A percentile compares a stretch with the other conserved stretches of the same genome.
phyloP scores from a whole-genome alignment of 2,888 invertebrate species.

The Dolichomitus sp. region DNA sequence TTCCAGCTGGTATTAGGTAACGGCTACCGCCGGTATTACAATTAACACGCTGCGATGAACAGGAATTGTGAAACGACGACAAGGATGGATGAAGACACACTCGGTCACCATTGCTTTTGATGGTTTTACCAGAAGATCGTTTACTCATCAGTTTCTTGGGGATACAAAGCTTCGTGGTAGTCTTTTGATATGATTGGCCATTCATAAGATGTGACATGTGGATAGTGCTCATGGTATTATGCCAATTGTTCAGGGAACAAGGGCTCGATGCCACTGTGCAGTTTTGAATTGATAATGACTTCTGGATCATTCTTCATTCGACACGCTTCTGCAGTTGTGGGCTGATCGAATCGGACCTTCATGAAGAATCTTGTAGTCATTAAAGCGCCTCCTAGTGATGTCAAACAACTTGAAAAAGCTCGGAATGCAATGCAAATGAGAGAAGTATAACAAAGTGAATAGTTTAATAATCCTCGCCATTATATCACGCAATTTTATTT shows the following conservation, averaged over 20 bases:
- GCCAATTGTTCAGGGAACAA: constrained; percentile 25
- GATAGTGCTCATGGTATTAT: background rate
- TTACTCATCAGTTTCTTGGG: constrained; percentile 17
- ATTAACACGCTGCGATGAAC: constrained; percentile 47
- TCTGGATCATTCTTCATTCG: constrained; percentile 20
- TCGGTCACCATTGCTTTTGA: constrained; percentile 4
- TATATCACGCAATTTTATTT: background rate
- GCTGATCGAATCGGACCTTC: background rate
- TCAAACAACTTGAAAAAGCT: background rate
- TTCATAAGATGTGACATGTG: constrained; percentile 14
- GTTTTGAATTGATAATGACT: constrained; percentile 12
- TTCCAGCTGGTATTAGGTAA: constrained; percentile 34
- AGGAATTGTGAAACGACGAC: constrained; percentile 34
- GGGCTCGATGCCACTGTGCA: constrained; percentile 22
- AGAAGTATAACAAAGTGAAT: background rate
- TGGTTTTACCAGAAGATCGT: constrained; percentile 24
- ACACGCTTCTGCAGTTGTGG: background rate
- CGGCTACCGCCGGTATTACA: constrained; percentile 37
- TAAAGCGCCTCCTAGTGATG: background rate
- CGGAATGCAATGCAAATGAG: background rate
- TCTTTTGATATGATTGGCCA: constrained; percentile 44
- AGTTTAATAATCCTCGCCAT: background rate
- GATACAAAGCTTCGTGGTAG: background rate
- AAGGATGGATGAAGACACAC: constrained; percentile 18
- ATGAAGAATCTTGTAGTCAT: background rate